Conservation (phyloP, 1,140 invertebrate species). For the Pseudomyrmex cubaensis region DNA sequence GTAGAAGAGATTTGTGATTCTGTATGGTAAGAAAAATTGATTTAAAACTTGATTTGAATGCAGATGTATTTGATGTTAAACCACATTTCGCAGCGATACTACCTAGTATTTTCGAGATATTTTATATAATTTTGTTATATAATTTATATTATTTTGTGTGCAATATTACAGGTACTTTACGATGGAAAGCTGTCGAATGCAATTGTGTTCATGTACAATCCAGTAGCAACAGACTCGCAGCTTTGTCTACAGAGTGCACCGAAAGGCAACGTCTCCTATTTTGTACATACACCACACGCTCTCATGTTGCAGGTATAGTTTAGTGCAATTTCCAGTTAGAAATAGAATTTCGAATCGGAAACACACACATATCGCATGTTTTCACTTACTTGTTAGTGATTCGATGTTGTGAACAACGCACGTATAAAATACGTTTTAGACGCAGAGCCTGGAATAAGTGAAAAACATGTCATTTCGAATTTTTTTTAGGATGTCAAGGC, state of each 20-base stretch:
- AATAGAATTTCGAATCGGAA: background rate
- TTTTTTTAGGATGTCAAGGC: conserved; percentile 97
- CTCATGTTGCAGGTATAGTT: conserved; percentile 96
- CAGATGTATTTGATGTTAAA: conserved; percentile 6
- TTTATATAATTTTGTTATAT: background rate
- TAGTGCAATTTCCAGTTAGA: background rate
- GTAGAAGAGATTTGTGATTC: background rate
- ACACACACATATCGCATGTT: background rate
- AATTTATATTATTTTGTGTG: conserved; percentile 6
- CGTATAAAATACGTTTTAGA: background rate
- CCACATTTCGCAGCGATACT: background rate
- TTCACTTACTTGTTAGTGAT: background rate
- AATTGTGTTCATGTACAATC: conserved; percentile 99
- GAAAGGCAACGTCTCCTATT: conserved; percentile 98
- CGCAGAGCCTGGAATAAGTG: background rate
- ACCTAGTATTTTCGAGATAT: background rate
- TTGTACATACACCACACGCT: conserved; percentile 99
- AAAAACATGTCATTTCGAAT: conserved; percentile 56
- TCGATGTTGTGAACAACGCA: background rate
- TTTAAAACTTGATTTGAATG: background rate
- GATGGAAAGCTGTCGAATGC: conserved; percentile 98
- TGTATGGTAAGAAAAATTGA: background rate
- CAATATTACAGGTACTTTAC: conserved; percentile 93
- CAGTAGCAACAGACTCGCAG: conserved; percentile 99
- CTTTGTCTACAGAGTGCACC: conserved; percentile 98